Evolutionary conservation across 2,888 invertebrate genomes (phyloP), one percentile per base, ranked within the genome.

Genomic region (Rhingia rostrata): DNA sequence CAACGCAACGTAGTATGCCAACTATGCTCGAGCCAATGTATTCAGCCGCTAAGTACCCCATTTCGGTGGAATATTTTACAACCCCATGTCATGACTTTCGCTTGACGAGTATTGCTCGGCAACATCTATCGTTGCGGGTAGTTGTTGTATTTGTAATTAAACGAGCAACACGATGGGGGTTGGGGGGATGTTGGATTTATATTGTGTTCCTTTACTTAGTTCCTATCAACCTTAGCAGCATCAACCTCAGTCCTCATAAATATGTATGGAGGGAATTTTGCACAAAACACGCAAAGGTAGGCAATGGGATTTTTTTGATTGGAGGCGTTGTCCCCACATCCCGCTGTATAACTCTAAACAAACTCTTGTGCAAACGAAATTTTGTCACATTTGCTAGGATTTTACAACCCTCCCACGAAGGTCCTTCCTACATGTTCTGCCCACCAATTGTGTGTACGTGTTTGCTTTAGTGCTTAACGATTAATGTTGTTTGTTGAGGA

Each of bases 401-500:
- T 61, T 45, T 53, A 32, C 10, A 45, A 14, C 35, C 61, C n/a
- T 47, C 32, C 32, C 41, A 12, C 32, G 37, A 14, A 30, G 37
- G 9, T 30, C 5, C 2, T 9, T 35, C 4, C 6, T 12, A 6
- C 41, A n/a, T 12, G 7, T 32, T 22, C 12, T 4, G 4, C 14
- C 35, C 14, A 14, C n/a, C 35, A 41, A 10, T 41, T 30, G 39
- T 41, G 54, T 72, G 33, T 69, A 47, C 54, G 37, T 78, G 82
- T 72, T 78, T 82, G 72, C 56, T 78, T 70, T 78, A 78, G 82
- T 83, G 78, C 49, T 69, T 67, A 78, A 69, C 72, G 67, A 83
- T 78, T 56, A 77, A 72, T 77, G 66, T 54, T 66, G 61, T 82
- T 82, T 82, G 60, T 32, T 32, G 37, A 75, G 35, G 58, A 63